A percentile compares a stretch with the other conserved stretches of the same genome.
Evolutionary conservation across 2,797 vertebrate species (phyloP).

Genomic region (Tympanoctomys barrerae): DNA sequence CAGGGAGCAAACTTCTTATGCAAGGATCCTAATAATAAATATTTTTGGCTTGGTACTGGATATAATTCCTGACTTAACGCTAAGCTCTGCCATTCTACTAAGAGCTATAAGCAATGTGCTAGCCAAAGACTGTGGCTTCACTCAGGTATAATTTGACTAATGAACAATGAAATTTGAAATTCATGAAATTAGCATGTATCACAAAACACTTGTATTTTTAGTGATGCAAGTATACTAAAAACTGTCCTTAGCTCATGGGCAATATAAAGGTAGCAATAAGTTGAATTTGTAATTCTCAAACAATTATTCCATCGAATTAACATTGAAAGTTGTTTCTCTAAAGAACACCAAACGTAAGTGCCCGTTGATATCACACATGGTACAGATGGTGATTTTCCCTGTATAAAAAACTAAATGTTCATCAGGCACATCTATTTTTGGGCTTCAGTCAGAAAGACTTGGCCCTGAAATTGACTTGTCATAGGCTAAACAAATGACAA

Average conservation of each 20-base stretch:
- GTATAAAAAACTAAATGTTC: background rate
- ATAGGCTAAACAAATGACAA: background rate
- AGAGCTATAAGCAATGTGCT: background rate
- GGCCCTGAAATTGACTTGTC: background rate
- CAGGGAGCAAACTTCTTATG: background rate
- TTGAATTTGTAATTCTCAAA: background rate
- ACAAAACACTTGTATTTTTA: slow-evolving; percentile 14
- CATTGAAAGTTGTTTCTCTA: background rate
- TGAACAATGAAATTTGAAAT: slow-evolving; percentile 18
- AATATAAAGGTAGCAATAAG: background rate
- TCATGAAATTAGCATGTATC: background rate
- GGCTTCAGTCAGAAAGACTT: background rate
- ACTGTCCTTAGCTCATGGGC: background rate
- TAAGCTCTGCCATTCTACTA: background rate
- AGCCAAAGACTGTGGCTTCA: background rate
- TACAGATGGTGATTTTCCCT: background rate
- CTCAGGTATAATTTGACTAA: background rate
- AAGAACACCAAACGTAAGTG: slow-evolving; percentile 19
- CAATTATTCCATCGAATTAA: background rate
- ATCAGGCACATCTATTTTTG: background rate
- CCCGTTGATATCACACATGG: background rate
- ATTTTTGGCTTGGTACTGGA: background rate
- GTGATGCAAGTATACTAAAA: background rate
- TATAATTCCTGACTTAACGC: background rate
- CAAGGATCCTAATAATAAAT: background rate